Evolutionary conservation across 2,113 vertebrate genomes (phyloP).

Genomic region (Formicarius rufipectus): DNA sequence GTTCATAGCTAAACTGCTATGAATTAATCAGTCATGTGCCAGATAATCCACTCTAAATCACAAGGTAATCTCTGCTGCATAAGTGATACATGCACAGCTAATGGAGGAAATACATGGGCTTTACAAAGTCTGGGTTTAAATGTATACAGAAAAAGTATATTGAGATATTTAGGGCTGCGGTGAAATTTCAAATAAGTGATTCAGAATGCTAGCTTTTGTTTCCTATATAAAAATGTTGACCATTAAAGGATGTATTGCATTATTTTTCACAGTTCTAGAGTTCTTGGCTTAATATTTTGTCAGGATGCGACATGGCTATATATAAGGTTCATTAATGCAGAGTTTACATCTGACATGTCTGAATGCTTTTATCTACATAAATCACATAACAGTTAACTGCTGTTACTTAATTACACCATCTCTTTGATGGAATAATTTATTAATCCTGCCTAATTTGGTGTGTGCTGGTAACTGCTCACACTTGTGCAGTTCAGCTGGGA

Average conservation of each 20-base stretch:
- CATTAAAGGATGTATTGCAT: background rate
- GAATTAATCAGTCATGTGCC: background rate
- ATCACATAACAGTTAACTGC: constrained; percentile 81
- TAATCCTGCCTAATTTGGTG: constrained; percentile 84
- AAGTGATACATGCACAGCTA: background rate
- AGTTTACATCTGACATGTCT: constrained; percentile 64
- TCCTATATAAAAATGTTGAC: background rate
- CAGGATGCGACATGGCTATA: background rate
- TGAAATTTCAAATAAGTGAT: background rate
- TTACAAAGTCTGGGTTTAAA: background rate
- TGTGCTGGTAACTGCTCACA: constrained; percentile 39
- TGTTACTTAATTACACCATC: constrained; percentile 89
- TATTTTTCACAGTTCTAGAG: background rate
- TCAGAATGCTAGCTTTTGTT: background rate
- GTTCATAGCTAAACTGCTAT: background rate
- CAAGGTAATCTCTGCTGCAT: background rate
- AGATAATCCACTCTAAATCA: background rate
- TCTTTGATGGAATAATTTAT: constrained; percentile 76
- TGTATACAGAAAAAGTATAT: background rate
- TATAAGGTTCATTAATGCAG: background rate
- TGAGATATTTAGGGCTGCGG: background rate
- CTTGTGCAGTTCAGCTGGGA: constrained; percentile 60
- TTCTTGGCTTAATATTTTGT: background rate
- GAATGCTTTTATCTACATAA: constrained; percentile 78
- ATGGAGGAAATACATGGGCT: background rate